Evolutionary conservation across 2,797 vertebrate species (phyloP), one percentile per base, ranked within the genome.

Genomic region (Holocentrus rufus): DNA sequence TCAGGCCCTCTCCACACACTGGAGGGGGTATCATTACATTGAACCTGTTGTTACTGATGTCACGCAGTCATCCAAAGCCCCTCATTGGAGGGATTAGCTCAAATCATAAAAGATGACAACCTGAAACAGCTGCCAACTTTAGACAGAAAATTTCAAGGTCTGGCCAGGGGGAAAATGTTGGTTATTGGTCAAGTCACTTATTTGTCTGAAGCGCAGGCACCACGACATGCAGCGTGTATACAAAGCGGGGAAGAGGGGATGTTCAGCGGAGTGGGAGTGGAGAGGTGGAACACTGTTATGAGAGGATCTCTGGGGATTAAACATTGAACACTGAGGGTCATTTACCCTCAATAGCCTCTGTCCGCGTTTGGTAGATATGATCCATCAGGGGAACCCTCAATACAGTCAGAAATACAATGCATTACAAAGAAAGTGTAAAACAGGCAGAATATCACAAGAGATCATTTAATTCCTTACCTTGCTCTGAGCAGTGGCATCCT

Each of bases 381-480:
- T 39, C 9, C 36, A 39, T 15, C 39, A 44, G 9, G 9, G n/a
- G n/a, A n/a, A n/a, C n/a, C n/a, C n/a, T n/a, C n/a, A n/a, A n/a
- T n/a, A n/a, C n/a, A n/a, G n/a, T n/a, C n/a, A n/a, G n/a, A n/a
- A n/a, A n/a, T n/a, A n/a, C n/a, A n/a, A n/a, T n/a, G n/a, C n/a
- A n/a, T n/a, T n/a, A n/a, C n/a, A n/a, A n/a, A n/a, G n/a, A n/a
- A n/a, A n/a, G n/a, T n/a, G n/a, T 34, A 2, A 8, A 39, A 8
- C 1, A 9, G 36, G 36, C 36, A 39, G 8, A 31, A 31, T 3
- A 31, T 31, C 31, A 31, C 31, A 7, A 31, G 31, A 31, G 31
- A 34, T 34, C 31, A 34, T 34, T 34, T 34, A 34, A 34, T 6
- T 13, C 44, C 89, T 85, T 90, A 94, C 93, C 93, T 93, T 93